Percentiles rank a stretch among this genome's conserved stretches.
Conservation (phyloP, 2,113 vertebrate genomes). For the Carlito syrichta region DNA sequence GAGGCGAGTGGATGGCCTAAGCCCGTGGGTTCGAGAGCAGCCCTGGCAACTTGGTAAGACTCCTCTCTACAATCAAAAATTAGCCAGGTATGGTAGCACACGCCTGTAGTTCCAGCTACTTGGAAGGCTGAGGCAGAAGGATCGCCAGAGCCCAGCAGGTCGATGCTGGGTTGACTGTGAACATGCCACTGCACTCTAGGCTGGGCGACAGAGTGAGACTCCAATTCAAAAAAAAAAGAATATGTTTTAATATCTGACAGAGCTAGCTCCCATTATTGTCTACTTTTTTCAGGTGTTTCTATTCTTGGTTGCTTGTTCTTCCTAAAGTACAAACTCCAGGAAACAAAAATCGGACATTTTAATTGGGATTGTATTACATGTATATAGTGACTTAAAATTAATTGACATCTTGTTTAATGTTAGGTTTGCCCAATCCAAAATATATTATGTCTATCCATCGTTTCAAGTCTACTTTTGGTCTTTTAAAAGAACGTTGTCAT, state of each 20-base stretch:
- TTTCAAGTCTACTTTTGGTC: conserved; percentile 4
- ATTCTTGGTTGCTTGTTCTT: background rate
- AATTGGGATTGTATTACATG: background rate
- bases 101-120: too few relatives aligned
- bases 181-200: too few relatives aligned
- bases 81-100: too few relatives aligned
- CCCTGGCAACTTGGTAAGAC: too few relatives aligned
- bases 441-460: background rate
- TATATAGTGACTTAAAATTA: background rate
- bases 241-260: background rate
- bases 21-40: too few relatives aligned
- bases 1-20: too few relatives aligned
- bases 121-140: too few relatives aligned
- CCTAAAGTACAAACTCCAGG: background rate
- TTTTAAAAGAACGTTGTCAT: background rate
- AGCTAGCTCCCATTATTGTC: background rate
- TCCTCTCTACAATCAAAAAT: too few relatives aligned
- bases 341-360: background rate
- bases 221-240: too few relatives aligned
- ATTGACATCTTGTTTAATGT: background rate
- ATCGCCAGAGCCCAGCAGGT: too few relatives aligned
- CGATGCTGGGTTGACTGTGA: too few relatives aligned
- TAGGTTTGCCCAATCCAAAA: background rate
- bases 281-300: background rate
- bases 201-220: too few relatives aligned